Evolutionary conservation across 2,888 invertebrate genomes (phyloP), one percentile per base, ranked within the genome.

Genomic region (Stramonita haemastoma): DNA sequence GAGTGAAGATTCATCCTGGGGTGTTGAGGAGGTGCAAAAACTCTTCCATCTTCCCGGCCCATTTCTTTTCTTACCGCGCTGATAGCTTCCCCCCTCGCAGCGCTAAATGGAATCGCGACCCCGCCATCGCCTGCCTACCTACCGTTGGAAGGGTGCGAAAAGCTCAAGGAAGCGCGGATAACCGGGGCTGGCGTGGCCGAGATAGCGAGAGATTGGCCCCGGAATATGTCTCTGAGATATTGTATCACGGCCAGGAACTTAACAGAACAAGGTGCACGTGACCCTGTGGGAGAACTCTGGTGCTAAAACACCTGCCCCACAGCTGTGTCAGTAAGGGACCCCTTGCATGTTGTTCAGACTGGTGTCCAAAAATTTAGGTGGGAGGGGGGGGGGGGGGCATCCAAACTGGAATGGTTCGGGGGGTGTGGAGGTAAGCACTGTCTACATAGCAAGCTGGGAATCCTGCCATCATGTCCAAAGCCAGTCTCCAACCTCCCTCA

Each of bases 31-130:
- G 57, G 87, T 87, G 87, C 83, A 60, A 88, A 66, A 32, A n/a
- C 60, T 15, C n/a, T 29, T 87, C 84, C 83, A 89, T 89, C 89
- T 89, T 56, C 73, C 73, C 36, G 85, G 85, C 36, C 85, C 85
- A 89, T 89, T 89, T 89, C 89, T 89, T 70, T 66, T 60, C 85
- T 89, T 85, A 85, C 89, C 85, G 17, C 32, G 32, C 70, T 56
- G 89, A 89, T 89, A 85, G 29, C 29, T n/a, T n/a, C 22, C 19
- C 13, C 85, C 85, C 85, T 81, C 32, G 81, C 66, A 83, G 60
- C 84, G 73, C 66, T 85, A 89, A 89, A 73, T 89, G 66, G 70
- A 85, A 89, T 66, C 85, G 15, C 77, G 77, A 79, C 77, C 73
- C 26, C 77, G 32, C 17, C 15, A 22, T 73, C 73, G 11, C 15